These are phyloP conservation scores for Stylophora pistillata DNA, from an alignment of 64 coral and sea anemone genomes.

Conservation along the genomic window DNA sequence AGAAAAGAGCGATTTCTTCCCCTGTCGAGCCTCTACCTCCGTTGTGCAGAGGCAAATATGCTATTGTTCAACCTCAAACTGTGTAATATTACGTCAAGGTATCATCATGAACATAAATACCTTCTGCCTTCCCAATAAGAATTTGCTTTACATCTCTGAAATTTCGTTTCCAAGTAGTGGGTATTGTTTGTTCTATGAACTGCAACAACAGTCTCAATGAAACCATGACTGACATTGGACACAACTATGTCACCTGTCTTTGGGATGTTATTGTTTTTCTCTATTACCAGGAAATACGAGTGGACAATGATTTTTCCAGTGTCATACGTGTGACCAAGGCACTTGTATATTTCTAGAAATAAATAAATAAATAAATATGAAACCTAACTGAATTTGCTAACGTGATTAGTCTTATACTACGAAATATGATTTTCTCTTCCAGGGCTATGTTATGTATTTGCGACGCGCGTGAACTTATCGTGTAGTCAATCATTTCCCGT, in stretches of 20 bases:
- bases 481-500: no score
- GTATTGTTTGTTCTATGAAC: slow-evolving; percentile 9
- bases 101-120: background rate
- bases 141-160: slow-evolving; percentile 35
- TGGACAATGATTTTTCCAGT: background rate
- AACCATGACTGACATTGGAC: slow-evolving; percentile 48
- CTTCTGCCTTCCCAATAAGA: slow-evolving; percentile 14
- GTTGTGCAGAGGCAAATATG: no score
- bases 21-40: no score
- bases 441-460: no score
- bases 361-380: background rate
- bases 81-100: no score
- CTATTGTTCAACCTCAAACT: no score
- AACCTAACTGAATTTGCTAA: background rate
- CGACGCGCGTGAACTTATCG: no score
- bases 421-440: no score
- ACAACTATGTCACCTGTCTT: slow-evolving; percentile 52
- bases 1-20: no score
- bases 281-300: slow-evolving; percentile 65
- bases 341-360: slow-evolving; percentile 30
- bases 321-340: slow-evolving; percentile 64
- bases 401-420: no score
- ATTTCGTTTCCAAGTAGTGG: slow-evolving; percentile 50
- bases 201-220: slow-evolving; percentile 54
- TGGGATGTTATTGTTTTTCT: background rate